A percentile compares a stretch with the other conserved stretches of the same genome.
These are phyloP conservation scores for Nemotelus pantherinus DNA, from an alignment of 2,888 invertebrate species.

Conservation along the genomic window DNA sequence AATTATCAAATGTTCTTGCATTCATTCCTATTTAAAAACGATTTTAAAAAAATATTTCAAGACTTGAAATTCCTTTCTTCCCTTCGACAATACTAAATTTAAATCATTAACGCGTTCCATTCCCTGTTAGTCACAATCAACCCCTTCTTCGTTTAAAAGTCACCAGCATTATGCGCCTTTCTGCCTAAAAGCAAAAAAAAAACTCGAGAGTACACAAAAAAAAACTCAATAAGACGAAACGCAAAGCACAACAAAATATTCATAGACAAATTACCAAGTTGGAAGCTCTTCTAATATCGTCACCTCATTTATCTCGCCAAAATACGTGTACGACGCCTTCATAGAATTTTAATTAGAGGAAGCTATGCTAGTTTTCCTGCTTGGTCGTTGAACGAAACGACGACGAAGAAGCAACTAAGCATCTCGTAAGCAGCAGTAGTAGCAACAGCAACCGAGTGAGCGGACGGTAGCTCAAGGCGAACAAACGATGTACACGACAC, in stretches of 20 bases:
- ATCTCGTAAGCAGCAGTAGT: neutral
- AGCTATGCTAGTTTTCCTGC: conserved; percentile 45
- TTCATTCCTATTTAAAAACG: too few relatives aligned
- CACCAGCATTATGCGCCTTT: neutral
- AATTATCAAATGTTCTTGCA: too few relatives aligned
- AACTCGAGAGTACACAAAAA: neutral
- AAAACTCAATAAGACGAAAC: conserved; percentile 43
- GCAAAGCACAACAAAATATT: conserved; percentile 48
- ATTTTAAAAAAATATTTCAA: too few relatives aligned
- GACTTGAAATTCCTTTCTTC: too few relatives aligned
- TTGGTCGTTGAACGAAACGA: neutral
- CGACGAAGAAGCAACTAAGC: conserved; percentile 5
- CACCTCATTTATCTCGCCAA: conserved; percentile 51
- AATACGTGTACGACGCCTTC: conserved; percentile 49
- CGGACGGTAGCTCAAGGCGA: neutral
- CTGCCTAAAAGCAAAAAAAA: conserved; percentile 3
- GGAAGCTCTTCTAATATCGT: conserved; percentile 51
- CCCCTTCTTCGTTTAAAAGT: too few relatives aligned
- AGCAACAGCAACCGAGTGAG: neutral
- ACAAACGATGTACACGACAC: too few relatives aligned
- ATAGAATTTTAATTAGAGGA: conserved; percentile 51
- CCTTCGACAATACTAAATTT: too few relatives aligned
- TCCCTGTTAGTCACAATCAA: too few relatives aligned
- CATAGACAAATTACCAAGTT: conserved; percentile 51
- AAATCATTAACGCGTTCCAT: too few relatives aligned